A percentile compares a stretch with the other conserved stretches of the same genome.
Evolutionary conservation across 2,113 vertebrate genomes (phyloP).

Genomic region (Bubo blakistoni): DNA sequence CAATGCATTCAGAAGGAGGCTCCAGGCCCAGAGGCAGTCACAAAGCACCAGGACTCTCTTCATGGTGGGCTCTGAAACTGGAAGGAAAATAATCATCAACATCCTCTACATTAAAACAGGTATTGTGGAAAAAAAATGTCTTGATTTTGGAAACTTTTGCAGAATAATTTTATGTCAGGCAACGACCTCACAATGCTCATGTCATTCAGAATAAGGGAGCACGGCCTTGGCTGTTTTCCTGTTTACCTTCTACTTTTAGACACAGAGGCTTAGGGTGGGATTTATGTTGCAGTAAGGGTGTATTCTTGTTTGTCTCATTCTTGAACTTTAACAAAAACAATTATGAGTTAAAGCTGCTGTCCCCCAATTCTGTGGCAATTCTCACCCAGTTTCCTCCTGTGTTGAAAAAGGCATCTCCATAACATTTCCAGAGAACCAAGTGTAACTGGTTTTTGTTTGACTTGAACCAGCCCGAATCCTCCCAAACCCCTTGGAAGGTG

Average conservation of each 20-base stretch:
- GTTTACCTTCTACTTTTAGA: not conserved
- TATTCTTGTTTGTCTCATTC: not conserved
- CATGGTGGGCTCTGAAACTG: conserved; percentile 81
- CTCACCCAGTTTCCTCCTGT: not conserved
- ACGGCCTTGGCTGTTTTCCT: not conserved
- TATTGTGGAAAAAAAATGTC: not conserved
- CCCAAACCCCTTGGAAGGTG: not conserved
- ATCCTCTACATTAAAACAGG: not conserved
- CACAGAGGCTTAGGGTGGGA: not conserved
- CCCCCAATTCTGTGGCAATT: not conserved
- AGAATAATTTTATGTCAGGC: conserved; percentile 45
- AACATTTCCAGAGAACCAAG: not conserved
- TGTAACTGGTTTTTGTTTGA: not conserved
- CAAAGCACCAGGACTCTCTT: conserved; percentile 78
- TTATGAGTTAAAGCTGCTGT: not conserved
- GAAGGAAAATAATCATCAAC: conserved; percentile 72
- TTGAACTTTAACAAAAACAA: not conserved
- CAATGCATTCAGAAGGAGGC: conserved; percentile 78
- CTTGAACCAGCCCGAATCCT: not conserved
- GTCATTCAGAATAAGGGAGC: conserved; percentile 17
- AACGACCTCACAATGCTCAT: conserved; percentile 55
- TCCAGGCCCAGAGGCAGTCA: conserved; percentile 87
- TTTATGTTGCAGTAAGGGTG: not conserved
- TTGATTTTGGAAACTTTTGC: conserved; percentile 36
- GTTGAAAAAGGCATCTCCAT: not conserved